Evolutionary conservation across 2,113 vertebrate genomes (phyloP).

Genomic region (Antigone vipio): DNA sequence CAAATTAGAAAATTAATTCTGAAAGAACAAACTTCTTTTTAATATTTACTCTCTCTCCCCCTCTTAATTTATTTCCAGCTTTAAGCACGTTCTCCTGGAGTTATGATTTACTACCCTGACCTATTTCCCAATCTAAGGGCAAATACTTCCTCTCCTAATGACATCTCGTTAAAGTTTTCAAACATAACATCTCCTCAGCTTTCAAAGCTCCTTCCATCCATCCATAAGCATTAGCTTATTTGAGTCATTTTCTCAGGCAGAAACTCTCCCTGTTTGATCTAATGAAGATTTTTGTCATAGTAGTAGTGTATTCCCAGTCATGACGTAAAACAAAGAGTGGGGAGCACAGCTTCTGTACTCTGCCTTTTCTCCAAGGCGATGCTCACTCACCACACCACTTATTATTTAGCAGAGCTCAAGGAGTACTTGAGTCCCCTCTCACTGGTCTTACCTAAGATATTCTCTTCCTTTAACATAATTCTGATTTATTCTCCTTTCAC

Average conservation of each 20-base stretch:
- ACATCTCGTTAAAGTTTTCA: conserved; percentile 6
- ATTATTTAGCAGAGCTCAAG: background rate
- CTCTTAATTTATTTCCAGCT: background rate
- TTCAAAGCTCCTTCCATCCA: background rate
- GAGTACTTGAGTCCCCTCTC: background rate
- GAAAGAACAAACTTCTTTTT: background rate
- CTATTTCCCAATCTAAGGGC: background rate
- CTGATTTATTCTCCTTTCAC: background rate
- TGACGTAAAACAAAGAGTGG: background rate
- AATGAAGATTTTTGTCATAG: background rate
- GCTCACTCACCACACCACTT: background rate
- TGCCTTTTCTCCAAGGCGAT: background rate
- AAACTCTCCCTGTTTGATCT: background rate
- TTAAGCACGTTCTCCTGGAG: background rate
- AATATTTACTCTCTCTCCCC: background rate
- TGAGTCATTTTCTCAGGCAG: background rate
- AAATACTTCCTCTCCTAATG: conserved; percentile 39
- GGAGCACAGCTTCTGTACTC: background rate
- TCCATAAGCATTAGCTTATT: background rate
- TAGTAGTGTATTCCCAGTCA: background rate
- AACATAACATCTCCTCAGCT: background rate
- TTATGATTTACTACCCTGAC: background rate
- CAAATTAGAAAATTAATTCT: background rate
- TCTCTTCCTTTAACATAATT: background rate
- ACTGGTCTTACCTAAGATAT: background rate